Base-by-base conservation (phyloP, 2,113 vertebrate genomes). In the Synodontis membranacea region DNA sequence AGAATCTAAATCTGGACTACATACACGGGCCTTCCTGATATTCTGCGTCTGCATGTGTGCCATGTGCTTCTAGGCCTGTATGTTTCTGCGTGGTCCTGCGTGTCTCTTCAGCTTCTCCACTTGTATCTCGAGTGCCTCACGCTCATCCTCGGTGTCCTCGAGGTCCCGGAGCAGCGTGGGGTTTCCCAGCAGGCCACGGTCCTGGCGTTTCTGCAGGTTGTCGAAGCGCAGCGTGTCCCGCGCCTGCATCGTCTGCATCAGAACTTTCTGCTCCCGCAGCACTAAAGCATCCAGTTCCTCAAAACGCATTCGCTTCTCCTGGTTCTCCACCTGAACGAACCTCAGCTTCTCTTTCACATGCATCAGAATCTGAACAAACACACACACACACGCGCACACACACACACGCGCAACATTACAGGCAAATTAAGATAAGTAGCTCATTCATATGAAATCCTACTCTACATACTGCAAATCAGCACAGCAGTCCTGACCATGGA, bases 281-380 rank as follows among this genome's bases (percentile, higher is more conserved):
- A 96, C 86, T 19, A 23, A 0, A 0, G 64, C 81, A 66, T 97
- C 95, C 0, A 91, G 21, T 14, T 92, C 84, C 1, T 83, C 81
- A 48, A 97, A 93, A 78, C 93, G 90, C 0, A 90, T 75, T 76
- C 80, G 93, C 31, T 93, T 93, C 42, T n/a, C 11, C 9, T 89
- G 10, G 6, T 96, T 92, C 84, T 95, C 93, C 9, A n/a, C 85
- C 56, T 96, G 93, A n/a, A 94, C 87, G 42, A 95, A 95, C 82
- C 92, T 88, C 2, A 97, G 76, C 91, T 97, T 98, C 66, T 97
- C 96, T 86, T 95, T 97, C 21, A 96, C 6, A 0, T 97, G 95
- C 6, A 94, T 93, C 25, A 98, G 91, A n/a, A 92, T 60, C 94
- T 95, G 88, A 70, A 31, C 17, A 58, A 0, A 60, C 48, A 50